phyloP scores from a whole-genome alignment of 2,888 invertebrate genomes.

The Cephus rjabovi region DNA sequence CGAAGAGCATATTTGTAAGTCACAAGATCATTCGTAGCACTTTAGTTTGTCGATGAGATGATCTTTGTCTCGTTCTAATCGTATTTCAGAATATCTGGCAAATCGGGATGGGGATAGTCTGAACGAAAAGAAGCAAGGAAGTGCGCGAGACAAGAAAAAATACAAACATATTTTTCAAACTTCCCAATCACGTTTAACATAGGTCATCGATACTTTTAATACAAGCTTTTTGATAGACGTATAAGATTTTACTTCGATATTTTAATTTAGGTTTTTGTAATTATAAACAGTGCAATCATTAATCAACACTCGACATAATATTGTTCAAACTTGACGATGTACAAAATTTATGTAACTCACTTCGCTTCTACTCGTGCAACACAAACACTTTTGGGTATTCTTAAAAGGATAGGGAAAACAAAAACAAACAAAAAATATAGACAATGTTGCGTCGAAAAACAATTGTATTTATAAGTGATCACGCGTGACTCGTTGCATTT shows the following conservation, averaged over 20 bases:
- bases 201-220: conserved; percentile 56
- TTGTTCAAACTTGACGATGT: conserved; percentile 52
- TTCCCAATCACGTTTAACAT: conserved; percentile 42
- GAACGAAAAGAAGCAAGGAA: conserved; percentile 33
- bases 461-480: conserved; percentile 55
- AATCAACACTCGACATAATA: conserved; percentile 43
- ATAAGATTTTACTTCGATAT: conserved; percentile 47
- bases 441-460: conserved; percentile 55
- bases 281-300: conserved; percentile 63
- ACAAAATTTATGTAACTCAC: conserved; percentile 53
- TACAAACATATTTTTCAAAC: conserved; percentile 42
- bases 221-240: conserved; percentile 38
- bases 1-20: neutral
- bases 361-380: conserved; percentile 50
- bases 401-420: conserved; percentile 37
- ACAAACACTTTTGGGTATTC: conserved; percentile 53
- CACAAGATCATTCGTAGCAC: neutral
- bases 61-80: neutral
- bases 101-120: conserved; percentile 23
- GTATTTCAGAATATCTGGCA: neutral
- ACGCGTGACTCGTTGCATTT: conserved; percentile 56
- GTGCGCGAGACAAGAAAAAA: neutral
- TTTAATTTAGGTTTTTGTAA: conserved; percentile 55
- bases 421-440: conserved; percentile 38
- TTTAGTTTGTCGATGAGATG: neutral